phyloP scores from a whole-genome alignment of 2,888 invertebrate genomes.

The Oxytorus armatus region DNA sequence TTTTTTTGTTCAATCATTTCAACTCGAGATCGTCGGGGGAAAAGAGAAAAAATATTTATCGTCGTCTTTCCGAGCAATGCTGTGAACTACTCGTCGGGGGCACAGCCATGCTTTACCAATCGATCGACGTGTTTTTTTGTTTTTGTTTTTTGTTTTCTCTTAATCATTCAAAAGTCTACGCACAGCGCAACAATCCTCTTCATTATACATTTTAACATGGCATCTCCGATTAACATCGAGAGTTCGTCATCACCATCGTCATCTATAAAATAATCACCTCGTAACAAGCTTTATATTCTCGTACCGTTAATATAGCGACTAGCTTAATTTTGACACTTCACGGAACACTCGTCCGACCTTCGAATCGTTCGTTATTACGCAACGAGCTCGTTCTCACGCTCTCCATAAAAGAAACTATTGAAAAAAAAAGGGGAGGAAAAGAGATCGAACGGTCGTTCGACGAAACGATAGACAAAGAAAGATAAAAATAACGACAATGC shows the following conservation, averaged over 20 bases:
- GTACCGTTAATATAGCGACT: constrained; percentile 78
- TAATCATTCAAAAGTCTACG: constrained; percentile 49
- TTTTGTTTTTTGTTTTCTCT: constrained; percentile 19
- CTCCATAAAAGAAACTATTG: not conserved
- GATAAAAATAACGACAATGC: not conserved
- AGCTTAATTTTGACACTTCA: constrained; percentile 82
- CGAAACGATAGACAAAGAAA: not conserved
- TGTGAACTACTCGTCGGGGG: constrained; percentile 36
- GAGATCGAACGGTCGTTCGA: too few relatives aligned
- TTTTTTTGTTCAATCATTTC: constrained; percentile 36
- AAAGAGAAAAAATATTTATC: constrained; percentile 8
- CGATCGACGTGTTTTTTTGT: too few relatives aligned
- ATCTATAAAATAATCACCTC: constrained; percentile 76
- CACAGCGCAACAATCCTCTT: constrained; percentile 60
- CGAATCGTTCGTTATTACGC: constrained; percentile 19
- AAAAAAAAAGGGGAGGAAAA: too few relatives aligned
- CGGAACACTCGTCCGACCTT: constrained; percentile 73
- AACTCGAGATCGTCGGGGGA: constrained; percentile 53
- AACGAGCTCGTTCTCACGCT: constrained; percentile 7
- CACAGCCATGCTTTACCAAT: constrained; percentile 50
- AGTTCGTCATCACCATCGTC: constrained; percentile 50
- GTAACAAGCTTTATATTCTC: constrained; percentile 77
- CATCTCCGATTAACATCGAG: constrained; percentile 35
- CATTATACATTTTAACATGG: constrained; percentile 18
- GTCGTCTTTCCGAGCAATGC: constrained; percentile 29